Base-by-base conservation (phyloP, 2,888 invertebrate species). In the Chloroclystis v-ata region DNA sequence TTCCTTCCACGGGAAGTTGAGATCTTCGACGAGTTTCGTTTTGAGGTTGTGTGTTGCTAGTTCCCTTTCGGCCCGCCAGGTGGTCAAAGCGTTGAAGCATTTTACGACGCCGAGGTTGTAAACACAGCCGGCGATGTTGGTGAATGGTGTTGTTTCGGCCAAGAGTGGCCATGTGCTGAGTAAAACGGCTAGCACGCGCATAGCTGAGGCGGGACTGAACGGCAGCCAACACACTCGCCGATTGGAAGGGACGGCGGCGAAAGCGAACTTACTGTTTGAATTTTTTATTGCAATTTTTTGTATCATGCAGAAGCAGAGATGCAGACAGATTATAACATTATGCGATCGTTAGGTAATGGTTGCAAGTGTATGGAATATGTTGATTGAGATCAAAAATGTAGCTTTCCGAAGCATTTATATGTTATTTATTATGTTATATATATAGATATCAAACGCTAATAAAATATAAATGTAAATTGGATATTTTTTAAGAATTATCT, bases 51-150 rank as follows among this genome's bases (percentile, higher is more conserved):
- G 52, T 42, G 64, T 47, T 43, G 56, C 59, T 42, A 75, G 40
- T 1, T 82, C 82, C 14, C 70, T 70, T 60, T 79, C 72, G 20
- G 91, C 83, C 33, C 89, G 87, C 78, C 89, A 89, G 12, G 87
- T 69, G 37, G 90, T 80, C 45, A 89, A 85, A n/a, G 90, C 80
- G 65, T 88, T 89, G 38, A 90, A 66, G 67, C 91, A 91, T 70
- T 89, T 89, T 47, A 85, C 50, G 4, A 89, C 72, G 37, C 88
- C 89, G 40, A 86, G 66, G n/a, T 64, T 57, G 47, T 63, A 61
- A 7, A 72, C 59, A 61, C 87, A 86, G 37, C 65, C 52, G 24
- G 75, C 42, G 33, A 78, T 56, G 37, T 51, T 71, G 52, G 30
- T 71, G 50, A 47, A 58, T 54, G 56, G 63, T 63, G 35, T 56